Base-by-base conservation (phyloP, 2,113 vertebrate genomes). In the Menidia beryllina region DNA sequence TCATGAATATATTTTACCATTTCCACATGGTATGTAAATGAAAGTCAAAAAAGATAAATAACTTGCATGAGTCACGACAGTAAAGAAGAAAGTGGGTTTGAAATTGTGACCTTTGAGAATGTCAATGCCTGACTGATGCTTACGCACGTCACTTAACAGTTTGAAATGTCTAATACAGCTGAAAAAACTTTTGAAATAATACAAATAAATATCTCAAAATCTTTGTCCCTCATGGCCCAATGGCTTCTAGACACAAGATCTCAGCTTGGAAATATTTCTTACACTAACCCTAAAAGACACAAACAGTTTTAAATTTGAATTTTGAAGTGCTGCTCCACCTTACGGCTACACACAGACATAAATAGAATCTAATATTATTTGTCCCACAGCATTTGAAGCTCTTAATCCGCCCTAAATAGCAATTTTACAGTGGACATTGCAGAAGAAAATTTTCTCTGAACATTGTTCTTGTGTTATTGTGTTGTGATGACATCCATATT, bases 51-150 rank as follows among this genome's bases (percentile, higher is more conserved):
- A 1, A 14, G 1, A 51, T 43, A 48, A 39, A 67, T 50, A 72
- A 43, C 57, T 43, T 54, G n/a, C 51, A 6, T 49, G 76, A 76
- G 73, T 81, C 77, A 72, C 67, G 15, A 0, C 2, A 2, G 52
- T 10, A 47, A 65, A 39, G 52, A 8, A 60, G 48, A 27, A 75
- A 59, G 10, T 51, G 66, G 56, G 25, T 62, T 34, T 36, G 54
- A 65, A 69, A 68, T 72, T 48, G 39, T 81, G 83, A 88, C 88
- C 83, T 88, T 81, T 75, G 66, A 57, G 77, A 85, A 88, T 83
- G 83, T 83, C 76, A 77, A 68, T 74, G 1, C 57, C 20, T 24
- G 17, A 5, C 41, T 14, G 41, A 38, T 26, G 55, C 25, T 69
- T n/a, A 15, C 7, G 41, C 17, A 17, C 26, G 45, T 78, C 85